Percentiles rank a stretch among this genome's conserved stretches.
Conservation (phyloP, 37 sponge, comb jelly and placozoan genomes). For the Beroe forskalii region DNA sequence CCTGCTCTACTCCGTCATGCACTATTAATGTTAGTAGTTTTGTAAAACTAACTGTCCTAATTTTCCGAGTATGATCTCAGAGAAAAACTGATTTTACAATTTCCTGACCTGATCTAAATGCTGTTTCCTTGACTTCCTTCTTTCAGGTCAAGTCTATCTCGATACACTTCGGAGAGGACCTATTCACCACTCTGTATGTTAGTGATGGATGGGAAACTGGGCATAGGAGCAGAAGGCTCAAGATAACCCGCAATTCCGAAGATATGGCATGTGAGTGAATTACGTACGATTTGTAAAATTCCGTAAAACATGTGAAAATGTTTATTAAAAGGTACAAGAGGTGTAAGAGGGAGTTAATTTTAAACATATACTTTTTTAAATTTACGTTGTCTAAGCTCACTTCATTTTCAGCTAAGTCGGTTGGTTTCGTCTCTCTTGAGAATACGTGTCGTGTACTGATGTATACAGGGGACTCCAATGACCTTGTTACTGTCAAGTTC, state of each 20-base stretch:
- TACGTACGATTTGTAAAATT: too few species aligned
- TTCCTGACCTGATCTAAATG: too few species aligned
- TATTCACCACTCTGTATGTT: background rate
- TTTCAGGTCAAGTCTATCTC: background rate
- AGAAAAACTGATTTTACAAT: too few species aligned
- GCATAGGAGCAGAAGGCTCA: background rate
- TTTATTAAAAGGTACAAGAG: too few species aligned
- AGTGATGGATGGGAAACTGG: background rate
- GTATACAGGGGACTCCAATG: background rate
- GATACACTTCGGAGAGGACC: background rate
- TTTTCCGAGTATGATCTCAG: too few species aligned
- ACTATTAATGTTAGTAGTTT: background rate
- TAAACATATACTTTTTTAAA: too few species aligned
- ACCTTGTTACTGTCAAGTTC: background rate
- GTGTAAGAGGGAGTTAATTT: too few species aligned
- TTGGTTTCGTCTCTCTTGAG: background rate
- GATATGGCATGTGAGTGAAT: background rate
- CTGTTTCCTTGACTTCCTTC: too few species aligned
- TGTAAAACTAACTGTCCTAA: too few species aligned
- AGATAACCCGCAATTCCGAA: background rate
- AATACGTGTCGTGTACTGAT: background rate
- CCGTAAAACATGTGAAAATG: too few species aligned
- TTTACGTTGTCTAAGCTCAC: too few species aligned
- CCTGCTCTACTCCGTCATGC: background rate
- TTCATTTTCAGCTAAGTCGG: background rate